Evolutionary conservation across 2,113 vertebrate species (phyloP), one percentile per base, ranked within the genome.

Genomic region (Rhombomys opimus): DNA sequence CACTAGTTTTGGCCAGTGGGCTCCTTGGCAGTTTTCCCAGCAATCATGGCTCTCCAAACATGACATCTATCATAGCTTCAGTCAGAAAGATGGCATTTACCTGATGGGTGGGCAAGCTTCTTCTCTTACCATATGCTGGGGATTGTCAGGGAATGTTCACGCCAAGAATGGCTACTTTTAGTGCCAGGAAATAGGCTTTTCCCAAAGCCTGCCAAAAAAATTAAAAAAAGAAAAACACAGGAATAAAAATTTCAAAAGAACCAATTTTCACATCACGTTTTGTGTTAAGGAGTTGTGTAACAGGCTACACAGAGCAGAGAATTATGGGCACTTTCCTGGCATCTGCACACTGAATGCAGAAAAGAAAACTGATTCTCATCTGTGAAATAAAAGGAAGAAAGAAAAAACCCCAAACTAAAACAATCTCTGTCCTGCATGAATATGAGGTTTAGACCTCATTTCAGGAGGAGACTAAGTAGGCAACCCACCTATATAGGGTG

Each of bases 101-200:
- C 99, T 99, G 99, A 99, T 99, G 99, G 99, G 98, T 98, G 99
- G 99, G 99, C 98, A 99, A 99, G 98, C 98, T 98, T 98, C 98
- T 99, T 99, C 99, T 99, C 98, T 98, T 98, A 99, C 99, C 99
- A 99, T 99, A 99, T 99, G 99, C 98, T 99, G 98, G 98, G 97
- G 98, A 99, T 99, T 99, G 99, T 99, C 99, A 99, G 98, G 97
- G 98, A 98, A 99, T 99, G 98, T 98, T 98, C 98, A 98, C 98
- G 99, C 99, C 99, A 99, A 99, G 98, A 98, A 97, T 98, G 98
- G 99, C 82, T 98, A 97, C 97, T 98, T 94, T 96, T 95, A 91
- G 93, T 98, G 99, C 99, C 99, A 99, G 98, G 95, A 98, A 99
- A 98, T 97, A 97, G 98, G 98, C 98, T 98, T 98, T 98, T 98